Percentiles rank a stretch among this genome's conserved stretches.
These are phyloP conservation scores for Chauna torquata DNA, from an alignment of 2,113 vertebrate genomes.

Conservation along the genomic window DNA sequence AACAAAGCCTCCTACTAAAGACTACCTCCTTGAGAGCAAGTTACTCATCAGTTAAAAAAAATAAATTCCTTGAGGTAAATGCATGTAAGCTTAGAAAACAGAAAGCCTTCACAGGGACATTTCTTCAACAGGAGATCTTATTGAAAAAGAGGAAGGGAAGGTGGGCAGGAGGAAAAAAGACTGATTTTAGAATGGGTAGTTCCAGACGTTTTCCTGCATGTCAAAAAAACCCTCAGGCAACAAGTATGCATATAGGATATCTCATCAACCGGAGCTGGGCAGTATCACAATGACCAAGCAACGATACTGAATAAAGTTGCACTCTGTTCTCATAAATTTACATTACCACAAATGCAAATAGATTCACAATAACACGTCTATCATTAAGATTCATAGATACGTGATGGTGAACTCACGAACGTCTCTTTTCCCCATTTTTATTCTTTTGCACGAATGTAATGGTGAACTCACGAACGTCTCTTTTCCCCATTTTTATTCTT, in stretches of 20 bases:
- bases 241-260: neutral
- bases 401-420: fast-evolving
- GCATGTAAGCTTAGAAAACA: neutral
- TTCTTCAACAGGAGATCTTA: neutral
- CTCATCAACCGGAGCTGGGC: neutral
- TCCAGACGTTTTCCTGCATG: neutral
- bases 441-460: neutral
- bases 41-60: neutral
- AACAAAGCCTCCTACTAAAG: fast-evolving
- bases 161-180: neutral
- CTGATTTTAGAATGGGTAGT: neutral
- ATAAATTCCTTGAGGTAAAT: neutral
- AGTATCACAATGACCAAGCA: neutral
- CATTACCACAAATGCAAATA: neutral
- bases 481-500: neutral
- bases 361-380: neutral
- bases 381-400: neutral
- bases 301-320: neutral
- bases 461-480: too few species aligned
- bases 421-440: neutral
- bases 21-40: neutral
- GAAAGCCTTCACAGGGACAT: neutral
- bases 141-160: neutral
- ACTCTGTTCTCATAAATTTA: neutral
- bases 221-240: neutral